phyloP scores from a whole-genome alignment of 2,888 invertebrate genomes.

The Resseliella maxima region DNA sequence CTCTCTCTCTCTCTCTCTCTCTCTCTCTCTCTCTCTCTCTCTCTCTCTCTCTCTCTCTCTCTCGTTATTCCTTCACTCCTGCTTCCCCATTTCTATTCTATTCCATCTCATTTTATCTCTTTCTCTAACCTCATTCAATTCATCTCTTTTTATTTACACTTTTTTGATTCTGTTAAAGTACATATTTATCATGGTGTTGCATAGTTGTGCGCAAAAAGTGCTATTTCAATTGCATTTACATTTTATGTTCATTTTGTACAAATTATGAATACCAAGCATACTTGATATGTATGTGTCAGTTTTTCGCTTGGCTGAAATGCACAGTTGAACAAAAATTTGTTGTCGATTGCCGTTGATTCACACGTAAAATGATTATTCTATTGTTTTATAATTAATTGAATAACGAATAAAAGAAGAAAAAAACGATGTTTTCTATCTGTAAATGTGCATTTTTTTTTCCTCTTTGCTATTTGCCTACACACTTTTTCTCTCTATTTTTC shows the following conservation, averaged over 20 bases:
- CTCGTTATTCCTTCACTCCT: no score
- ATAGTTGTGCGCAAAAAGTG: neutral
- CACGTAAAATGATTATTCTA: conserved; percentile 43
- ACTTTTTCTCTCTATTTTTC: neutral
- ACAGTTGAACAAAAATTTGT: neutral
- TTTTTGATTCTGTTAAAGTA: no score
- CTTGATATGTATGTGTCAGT: conserved; percentile 3
- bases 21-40: no score
- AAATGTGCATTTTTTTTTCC: neutral
- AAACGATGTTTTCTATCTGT: conserved; percentile 10
- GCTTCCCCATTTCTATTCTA: no score
- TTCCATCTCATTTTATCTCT: no score
- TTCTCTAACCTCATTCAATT: no score
- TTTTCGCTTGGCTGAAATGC: neutral
- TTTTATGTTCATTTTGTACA: conserved; percentile 49
- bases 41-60: no score
- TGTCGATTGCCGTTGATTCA: conserved; percentile 14
- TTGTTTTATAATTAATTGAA: conserved; percentile 50
- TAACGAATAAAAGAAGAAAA: no score
- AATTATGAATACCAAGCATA: neutral
- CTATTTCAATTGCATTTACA: conserved; percentile 21
- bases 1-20: no score
- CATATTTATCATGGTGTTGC: neutral
- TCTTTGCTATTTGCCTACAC: neutral
- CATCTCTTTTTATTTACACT: no score